Evolutionary conservation across 2,113 vertebrate species (phyloP).

Genomic region (Lipotes vexillifer): DNA sequence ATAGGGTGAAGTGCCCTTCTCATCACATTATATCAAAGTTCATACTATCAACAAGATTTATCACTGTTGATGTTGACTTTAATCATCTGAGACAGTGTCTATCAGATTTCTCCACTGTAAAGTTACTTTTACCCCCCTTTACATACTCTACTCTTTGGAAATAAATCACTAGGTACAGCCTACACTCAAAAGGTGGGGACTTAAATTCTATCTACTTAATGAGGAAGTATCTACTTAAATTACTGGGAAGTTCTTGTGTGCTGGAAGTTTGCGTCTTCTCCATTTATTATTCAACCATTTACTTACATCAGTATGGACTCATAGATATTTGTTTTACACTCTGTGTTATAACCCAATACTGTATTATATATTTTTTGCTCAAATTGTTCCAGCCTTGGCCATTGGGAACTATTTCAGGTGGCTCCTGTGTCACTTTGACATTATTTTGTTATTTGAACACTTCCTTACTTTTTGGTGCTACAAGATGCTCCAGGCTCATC

Average conservation of each 20-base stretch:
- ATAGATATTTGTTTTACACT: neutral
- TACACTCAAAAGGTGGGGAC: neutral
- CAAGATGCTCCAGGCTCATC: neutral
- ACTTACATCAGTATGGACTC: neutral
- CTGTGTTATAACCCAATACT: neutral
- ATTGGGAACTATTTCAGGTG: neutral
- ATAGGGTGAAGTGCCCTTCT: neutral
- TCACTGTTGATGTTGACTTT: neutral
- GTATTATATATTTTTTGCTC: neutral
- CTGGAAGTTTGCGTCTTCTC: neutral
- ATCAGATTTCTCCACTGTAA: neutral
- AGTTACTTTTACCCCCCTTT: neutral
- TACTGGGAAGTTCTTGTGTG: neutral
- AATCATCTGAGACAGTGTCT: neutral
- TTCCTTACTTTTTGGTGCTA: neutral
- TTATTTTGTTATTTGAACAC: neutral
- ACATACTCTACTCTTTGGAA: neutral
- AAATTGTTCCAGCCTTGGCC: neutral
- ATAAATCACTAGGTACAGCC: neutral
- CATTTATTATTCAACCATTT: neutral
- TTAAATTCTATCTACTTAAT: neutral
- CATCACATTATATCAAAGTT: neutral
- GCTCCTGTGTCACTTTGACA: neutral
- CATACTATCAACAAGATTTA: neutral
- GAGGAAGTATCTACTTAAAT: neutral